Evolutionary conservation across 2,113 vertebrate species (phyloP).

Genomic region (Sinocyclocheilus anshuiensis): DNA sequence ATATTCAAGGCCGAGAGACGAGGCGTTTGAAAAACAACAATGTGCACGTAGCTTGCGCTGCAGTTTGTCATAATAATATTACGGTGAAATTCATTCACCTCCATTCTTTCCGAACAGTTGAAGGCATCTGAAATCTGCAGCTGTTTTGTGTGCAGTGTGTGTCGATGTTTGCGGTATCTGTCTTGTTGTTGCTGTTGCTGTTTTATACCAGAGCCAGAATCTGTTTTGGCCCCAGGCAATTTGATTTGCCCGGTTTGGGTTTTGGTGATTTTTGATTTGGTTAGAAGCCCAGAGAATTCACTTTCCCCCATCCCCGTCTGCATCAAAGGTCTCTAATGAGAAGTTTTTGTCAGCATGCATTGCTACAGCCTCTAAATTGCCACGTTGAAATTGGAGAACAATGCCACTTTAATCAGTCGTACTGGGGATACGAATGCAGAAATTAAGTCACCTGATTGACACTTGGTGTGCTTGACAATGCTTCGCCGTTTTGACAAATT

Average conservation of each 20-base stretch:
- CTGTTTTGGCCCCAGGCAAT: conserved; percentile 22
- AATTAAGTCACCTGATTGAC: conserved; percentile 37
- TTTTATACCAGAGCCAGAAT: background rate
- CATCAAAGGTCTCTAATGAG: conserved; percentile 37
- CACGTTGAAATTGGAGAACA: conserved; percentile 27
- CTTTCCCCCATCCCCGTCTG: conserved; percentile 6
- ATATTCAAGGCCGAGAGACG: conserved; percentile 38
- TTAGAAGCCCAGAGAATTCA: background rate
- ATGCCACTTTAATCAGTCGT: conserved; percentile 31
- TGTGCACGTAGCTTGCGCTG: background rate
- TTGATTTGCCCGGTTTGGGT: conserved; percentile 27
- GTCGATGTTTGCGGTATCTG: background rate
- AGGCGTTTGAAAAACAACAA: conserved; percentile 23
- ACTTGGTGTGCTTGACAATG: conserved; percentile 29
- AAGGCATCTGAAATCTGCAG: background rate
- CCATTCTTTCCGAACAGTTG: background rate
- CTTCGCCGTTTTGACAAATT: conserved; percentile 30
- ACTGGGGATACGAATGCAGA: conserved; percentile 3
- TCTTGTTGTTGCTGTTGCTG: conserved; percentile 4
- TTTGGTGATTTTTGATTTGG: conserved; percentile 31
- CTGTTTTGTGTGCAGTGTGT: background rate
- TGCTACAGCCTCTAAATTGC: conserved; percentile 29
- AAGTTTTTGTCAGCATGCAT: conserved; percentile 32
- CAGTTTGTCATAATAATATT: background rate
- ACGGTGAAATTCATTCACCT: background rate